phyloP scores from a whole-genome alignment of 2,113 vertebrate genomes.

The Rissa tridactyla region DNA sequence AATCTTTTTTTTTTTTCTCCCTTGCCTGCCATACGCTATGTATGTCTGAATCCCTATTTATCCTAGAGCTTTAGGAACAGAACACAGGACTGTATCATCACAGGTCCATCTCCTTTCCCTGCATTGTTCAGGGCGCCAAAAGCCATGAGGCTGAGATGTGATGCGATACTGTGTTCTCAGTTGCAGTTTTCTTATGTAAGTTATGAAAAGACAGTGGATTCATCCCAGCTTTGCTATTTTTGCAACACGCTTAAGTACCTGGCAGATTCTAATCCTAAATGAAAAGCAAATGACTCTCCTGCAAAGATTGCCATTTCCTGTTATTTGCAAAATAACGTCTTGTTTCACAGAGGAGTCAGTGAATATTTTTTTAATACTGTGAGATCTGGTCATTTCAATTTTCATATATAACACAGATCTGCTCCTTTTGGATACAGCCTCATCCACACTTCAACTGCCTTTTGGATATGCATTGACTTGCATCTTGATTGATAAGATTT shows the following conservation, averaged over 20 bases:
- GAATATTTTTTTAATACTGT: neutral
- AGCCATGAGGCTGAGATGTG: neutral
- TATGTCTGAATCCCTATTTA: neutral
- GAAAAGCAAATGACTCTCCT: neutral
- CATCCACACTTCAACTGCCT: neutral
- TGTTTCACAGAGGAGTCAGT: neutral
- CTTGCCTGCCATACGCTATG: neutral
- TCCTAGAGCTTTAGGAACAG: neutral
- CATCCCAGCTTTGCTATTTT: neutral
- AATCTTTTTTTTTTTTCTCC: neutral
- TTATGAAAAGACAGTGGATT: neutral
- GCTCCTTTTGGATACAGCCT: neutral
- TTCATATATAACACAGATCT: neutral
- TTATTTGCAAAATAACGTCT: neutral
- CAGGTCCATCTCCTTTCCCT: neutral
- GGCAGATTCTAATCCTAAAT: neutral
- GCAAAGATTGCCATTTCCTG: neutral
- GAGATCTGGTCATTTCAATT: neutral
- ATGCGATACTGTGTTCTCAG: neutral
- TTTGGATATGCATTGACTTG: neutral
- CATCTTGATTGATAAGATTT: neutral
- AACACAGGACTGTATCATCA: neutral
- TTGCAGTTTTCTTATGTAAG: neutral
- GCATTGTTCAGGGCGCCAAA: neutral
- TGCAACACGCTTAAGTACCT: neutral